Evolutionary conservation across 2,113 vertebrate species (phyloP).

Genomic region (Lepus americanus): DNA sequence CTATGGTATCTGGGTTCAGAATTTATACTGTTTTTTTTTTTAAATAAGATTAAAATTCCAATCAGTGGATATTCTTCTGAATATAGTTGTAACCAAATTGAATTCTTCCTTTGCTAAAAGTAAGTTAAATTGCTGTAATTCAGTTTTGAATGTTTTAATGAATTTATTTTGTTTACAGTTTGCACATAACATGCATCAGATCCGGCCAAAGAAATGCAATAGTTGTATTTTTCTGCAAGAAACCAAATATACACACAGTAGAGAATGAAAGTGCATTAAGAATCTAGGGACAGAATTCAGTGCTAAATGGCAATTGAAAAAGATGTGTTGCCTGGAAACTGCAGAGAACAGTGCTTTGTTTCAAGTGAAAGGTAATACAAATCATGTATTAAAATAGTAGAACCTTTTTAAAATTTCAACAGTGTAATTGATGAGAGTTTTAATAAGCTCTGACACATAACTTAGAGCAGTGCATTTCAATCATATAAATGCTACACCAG

Average conservation of each 20-base stretch:
- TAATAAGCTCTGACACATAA: constrained; percentile 79
- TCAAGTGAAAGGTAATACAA: constrained; percentile 81
- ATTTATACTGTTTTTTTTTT: constrained; percentile 60
- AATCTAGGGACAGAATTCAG: constrained; percentile 79
- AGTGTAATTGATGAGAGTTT: constrained; percentile 76
- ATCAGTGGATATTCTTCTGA: constrained; percentile 46
- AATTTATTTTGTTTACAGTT: constrained; percentile 68
- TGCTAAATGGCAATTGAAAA: constrained; percentile 83
- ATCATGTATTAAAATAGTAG: constrained; percentile 80
- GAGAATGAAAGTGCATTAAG: constrained; percentile 65
- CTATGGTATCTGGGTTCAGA: background rate
- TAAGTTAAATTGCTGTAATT: constrained; percentile 29
- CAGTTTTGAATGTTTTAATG: constrained; percentile 64
- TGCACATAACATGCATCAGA: constrained; percentile 20
- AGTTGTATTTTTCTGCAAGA: constrained; percentile 38
- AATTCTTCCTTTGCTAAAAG: constrained; percentile 51
- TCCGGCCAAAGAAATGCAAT: constrained; percentile 42
- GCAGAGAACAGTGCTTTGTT: constrained; percentile 81
- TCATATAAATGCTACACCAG: constrained; percentile 69
- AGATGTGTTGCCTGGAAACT: constrained; percentile 79
- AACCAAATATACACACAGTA: constrained; percentile 58
- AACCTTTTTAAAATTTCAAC: constrained; percentile 77
- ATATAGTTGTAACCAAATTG: constrained; percentile 35
- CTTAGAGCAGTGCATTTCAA: constrained; percentile 68
- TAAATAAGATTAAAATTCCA: constrained; percentile 63